A percentile compares a stretch with the other conserved stretches of the same genome.
These are phyloP conservation scores for Sylvietta virens DNA, from an alignment of 2,113 vertebrate genomes.

Conservation along the genomic window DNA sequence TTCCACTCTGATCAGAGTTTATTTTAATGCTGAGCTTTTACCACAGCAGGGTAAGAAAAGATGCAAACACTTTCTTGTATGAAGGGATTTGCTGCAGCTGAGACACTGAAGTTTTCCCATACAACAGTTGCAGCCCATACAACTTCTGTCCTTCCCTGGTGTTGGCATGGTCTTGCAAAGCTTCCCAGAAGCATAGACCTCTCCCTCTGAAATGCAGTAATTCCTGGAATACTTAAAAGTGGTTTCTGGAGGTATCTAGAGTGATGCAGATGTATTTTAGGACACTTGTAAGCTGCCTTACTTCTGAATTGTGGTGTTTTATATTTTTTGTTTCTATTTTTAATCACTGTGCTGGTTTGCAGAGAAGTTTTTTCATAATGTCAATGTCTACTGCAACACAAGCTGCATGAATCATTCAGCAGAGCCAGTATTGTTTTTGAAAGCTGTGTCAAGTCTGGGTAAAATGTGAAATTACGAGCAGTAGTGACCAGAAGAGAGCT, in stretches of 20 bases:
- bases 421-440: background rate
- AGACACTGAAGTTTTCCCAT: background rate
- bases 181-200: background rate
- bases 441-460: background rate
- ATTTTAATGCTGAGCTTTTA: background rate
- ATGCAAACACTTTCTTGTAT: background rate
- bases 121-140: background rate
- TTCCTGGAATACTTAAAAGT: conserved; percentile 11
- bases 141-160: background rate
- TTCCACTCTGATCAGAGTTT: background rate
- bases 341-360: background rate
- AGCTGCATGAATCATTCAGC: background rate
- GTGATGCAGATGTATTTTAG: conserved; percentile 24
- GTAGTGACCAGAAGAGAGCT: background rate
- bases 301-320: background rate
- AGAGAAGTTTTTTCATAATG: background rate
- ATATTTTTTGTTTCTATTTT: conserved; percentile 45
- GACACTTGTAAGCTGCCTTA: background rate
- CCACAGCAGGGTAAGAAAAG: background rate
- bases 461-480: background rate
- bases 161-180: background rate
- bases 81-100: background rate
- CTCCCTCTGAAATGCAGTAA: background rate
- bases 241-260: background rate
- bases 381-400: background rate